Conservation (phyloP, 2,888 invertebrate genomes). For the Drosophila nigricruria region DNA sequence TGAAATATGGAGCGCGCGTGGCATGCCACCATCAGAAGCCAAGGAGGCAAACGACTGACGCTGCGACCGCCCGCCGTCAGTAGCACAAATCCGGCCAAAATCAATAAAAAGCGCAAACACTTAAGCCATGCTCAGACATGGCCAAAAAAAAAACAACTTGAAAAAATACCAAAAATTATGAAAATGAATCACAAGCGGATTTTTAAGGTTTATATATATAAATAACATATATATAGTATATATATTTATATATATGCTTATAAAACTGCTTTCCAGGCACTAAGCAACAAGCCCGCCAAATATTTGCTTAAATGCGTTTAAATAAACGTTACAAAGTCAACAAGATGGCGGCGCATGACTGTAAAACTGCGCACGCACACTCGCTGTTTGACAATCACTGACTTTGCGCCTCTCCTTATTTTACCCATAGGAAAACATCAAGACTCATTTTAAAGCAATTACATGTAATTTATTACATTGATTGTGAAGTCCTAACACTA, state of each 20-base stretch:
- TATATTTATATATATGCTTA: background rate
- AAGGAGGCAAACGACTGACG: conserved; percentile 21
- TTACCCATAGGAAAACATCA: background rate
- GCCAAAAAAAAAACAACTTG: conserved; percentile 1
- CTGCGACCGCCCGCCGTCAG: conserved; percentile 39
- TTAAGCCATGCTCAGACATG: conserved; percentile 64
- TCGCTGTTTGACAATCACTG: conserved; percentile 3
- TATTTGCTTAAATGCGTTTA: conserved; percentile 41
- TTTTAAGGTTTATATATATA: conserved; percentile 18
- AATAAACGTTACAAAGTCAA: conserved; percentile 9
- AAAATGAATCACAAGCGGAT: conserved; percentile 46
- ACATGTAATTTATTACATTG: conserved; percentile 65
- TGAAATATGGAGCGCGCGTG: conserved; percentile 72
- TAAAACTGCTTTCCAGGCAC: conserved; percentile 18
- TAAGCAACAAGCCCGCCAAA: conserved; percentile 20
- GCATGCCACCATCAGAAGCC: conserved; percentile 46
- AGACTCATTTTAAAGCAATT: conserved; percentile 50
- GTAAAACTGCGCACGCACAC: conserved; percentile 13
- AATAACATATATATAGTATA: background rate
- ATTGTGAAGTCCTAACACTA: conserved; percentile 61
- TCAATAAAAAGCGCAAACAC: conserved; percentile 70
- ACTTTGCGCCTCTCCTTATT: fast-evolving
- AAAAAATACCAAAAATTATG: background rate
- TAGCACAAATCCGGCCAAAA: conserved; percentile 71
- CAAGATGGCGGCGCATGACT: background rate